These are phyloP conservation scores for Thera obeliscata DNA, from an alignment of 2,888 invertebrate genomes.

Conservation along the genomic window DNA sequence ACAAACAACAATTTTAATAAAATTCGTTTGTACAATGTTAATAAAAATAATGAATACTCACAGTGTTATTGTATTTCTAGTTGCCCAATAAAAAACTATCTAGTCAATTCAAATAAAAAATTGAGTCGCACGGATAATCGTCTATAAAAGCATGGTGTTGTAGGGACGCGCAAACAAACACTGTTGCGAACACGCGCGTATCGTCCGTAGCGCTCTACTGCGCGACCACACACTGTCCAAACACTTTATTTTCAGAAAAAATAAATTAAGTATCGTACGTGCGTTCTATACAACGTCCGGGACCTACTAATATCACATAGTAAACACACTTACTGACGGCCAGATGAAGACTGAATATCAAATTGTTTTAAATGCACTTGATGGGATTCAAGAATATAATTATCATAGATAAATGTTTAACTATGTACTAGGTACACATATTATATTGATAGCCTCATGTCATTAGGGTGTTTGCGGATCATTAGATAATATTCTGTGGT, in stretches of 20 bases:
- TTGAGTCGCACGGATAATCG: conserved; percentile 19
- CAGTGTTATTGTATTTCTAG: conserved; percentile 7
- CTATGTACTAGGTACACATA: conserved; percentile 5
- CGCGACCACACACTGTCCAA: conserved; percentile 37
- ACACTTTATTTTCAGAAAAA: conserved; percentile 29
- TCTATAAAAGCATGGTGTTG: conserved; percentile 57
- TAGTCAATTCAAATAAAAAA: conserved; percentile 21
- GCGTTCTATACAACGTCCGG: conserved; percentile 11
- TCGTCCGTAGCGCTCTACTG: conserved; percentile 38
- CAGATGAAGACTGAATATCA: conserved; percentile 55
- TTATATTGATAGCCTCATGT: conserved; percentile 44
- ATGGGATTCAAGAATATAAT: conserved; percentile 52
- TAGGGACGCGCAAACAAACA: conserved; percentile 61
- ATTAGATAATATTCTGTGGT: conserved; percentile 39
- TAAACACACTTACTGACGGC: conserved; percentile 54
- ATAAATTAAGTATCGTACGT: conserved; percentile 10
- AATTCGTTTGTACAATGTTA: not conserved
- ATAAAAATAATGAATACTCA: conserved; percentile 24
- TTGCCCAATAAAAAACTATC: not conserved
- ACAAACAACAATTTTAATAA: not conserved
- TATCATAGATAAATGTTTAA: conserved; percentile 64
- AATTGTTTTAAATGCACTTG: conserved; percentile 39
- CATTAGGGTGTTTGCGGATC: conserved; percentile 49
- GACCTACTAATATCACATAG: conserved; percentile 30
- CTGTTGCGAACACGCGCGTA: conserved; percentile 60